Evolutionary conservation across 2,113 vertebrate genomes (phyloP), one percentile per base, ranked within the genome.

Genomic region (Pygoscelis adeliae): DNA sequence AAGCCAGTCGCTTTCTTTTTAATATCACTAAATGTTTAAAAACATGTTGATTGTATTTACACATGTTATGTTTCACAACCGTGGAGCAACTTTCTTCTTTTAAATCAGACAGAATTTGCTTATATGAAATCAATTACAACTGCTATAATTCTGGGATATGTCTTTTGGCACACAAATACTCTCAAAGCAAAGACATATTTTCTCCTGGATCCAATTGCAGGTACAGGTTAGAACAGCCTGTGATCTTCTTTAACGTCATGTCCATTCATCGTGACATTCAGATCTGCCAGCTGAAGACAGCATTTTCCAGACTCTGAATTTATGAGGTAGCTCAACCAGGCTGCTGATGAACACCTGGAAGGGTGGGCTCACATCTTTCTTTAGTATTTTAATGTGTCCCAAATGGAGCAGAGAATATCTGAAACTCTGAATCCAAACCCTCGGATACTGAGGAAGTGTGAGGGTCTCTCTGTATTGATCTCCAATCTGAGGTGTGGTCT

Each of bases 21-120:
- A 87, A 76, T 79, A 65, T 58, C 76, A 52, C n/a, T 81, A 63
- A 69, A 69, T 83, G 27, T 92, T 97, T 94, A 86, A 94, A 89
- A 93, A 58, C n/a, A 22, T 34, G 46, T 71, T 93, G 76, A 89
- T 53, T 87, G 26, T 88, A 92, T 87, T 88, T 80, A 62, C 38
- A 59, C 49, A 81, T 32, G 20, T 47, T 77, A 10, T 56, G 20
- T 77, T 94, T 89, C 36, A 36, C 71, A 66, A 34, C 18, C 0
- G 0, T 25, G 50, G 32, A 96, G 40, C 19, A 61, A 50, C 30
- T 4, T 5, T 46, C 3, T 91, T 94, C 26, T 90, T 93, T 81
- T 49, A 59, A 55, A 83, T 36, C 25, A 30, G n/a, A 30, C n/a
- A 91, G 50, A 77, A 62, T 94, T 96, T 86, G 30, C 38, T 87